phyloP scores from a whole-genome alignment of 2,113 vertebrate genomes.

The Daphoenositta chrysoptera region DNA sequence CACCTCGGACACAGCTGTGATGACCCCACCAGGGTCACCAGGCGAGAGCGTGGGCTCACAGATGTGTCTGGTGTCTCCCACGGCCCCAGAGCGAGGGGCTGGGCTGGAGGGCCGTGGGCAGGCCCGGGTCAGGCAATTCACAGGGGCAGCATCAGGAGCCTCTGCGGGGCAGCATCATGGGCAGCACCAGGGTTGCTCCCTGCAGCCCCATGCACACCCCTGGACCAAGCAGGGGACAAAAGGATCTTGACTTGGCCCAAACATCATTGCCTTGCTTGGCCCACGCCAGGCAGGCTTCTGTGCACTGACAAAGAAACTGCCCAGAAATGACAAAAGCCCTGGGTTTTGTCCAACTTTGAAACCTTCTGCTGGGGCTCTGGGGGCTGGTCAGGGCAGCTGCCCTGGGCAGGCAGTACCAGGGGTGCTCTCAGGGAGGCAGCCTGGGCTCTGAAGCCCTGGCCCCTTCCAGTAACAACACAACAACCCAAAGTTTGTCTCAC shows the following conservation, averaged over 20 bases:
- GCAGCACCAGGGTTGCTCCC: accelerated
- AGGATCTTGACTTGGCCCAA: neutral
- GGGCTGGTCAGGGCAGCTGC: neutral
- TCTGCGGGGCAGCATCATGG: accelerated
- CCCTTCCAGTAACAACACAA: neutral
- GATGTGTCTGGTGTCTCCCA: accelerated
- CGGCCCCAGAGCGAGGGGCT: neutral
- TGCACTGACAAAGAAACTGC: neutral
- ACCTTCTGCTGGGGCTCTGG: neutral
- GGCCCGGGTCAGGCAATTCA: accelerated
- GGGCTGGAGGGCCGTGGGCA: neutral
- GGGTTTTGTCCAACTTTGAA: neutral
- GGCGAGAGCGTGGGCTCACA: accelerated
- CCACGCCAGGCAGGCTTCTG: neutral
- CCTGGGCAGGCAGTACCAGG: accelerated
- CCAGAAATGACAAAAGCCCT: neutral
- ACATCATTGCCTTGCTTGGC: neutral
- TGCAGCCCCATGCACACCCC: neutral
- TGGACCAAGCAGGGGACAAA: neutral
- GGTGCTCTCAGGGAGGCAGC: neutral
- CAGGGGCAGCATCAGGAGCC: neutral
- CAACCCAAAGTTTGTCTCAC: neutral
- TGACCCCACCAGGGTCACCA: neutral
- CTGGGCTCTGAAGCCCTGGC: neutral
- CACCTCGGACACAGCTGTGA: neutral